Evolutionary conservation across 2,113 vertebrate species (phyloP).

Genomic region (Grantiella picta): DNA sequence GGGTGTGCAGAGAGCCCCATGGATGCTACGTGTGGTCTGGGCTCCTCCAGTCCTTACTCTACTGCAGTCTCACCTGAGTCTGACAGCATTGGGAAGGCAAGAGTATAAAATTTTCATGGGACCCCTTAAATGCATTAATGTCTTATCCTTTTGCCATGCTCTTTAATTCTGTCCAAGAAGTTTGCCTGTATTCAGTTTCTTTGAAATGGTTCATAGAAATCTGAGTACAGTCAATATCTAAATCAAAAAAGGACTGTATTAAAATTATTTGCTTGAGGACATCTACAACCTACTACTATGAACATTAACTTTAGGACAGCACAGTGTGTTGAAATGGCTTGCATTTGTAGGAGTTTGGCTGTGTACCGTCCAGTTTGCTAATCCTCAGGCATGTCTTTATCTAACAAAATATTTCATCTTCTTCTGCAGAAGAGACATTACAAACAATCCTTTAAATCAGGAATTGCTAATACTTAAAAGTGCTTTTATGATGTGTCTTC

Average conservation of each 20-base stretch:
- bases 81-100: not conserved
- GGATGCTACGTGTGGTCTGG: fast-evolving
- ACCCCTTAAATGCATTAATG: not conserved
- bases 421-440: not conserved
- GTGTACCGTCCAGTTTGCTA: not conserved
- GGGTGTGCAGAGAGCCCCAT: fast-evolving
- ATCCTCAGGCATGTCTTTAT: not conserved
- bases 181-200: not conserved
- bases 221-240: not conserved
- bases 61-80: fast-evolving
- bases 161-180: not conserved
- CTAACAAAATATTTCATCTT: not conserved
- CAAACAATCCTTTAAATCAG: not conserved
- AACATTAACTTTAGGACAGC: not conserved
- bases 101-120: not conserved
- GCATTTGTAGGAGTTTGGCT: not conserved
- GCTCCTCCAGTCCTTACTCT: not conserved
- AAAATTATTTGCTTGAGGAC: not conserved
- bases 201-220: not conserved
- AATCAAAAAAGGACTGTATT: not conserved
- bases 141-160: not conserved
- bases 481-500: not conserved
- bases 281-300: not conserved
- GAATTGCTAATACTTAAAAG: not conserved
- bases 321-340: not conserved